Evolutionary conservation across 2,113 vertebrate genomes (phyloP).

Genomic region (Corvus cornix): DNA sequence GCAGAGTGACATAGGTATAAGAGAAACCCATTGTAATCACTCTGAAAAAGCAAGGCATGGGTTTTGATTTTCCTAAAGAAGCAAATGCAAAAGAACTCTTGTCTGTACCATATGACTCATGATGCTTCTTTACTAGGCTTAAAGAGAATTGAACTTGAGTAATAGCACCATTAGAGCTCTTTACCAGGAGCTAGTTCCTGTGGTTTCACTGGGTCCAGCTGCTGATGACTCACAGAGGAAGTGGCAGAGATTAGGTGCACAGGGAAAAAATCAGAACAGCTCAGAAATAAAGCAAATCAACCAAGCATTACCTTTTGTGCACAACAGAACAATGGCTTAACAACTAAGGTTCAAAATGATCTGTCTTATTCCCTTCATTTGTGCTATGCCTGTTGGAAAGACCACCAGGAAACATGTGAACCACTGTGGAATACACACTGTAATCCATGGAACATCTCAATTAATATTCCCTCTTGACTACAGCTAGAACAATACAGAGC

Average conservation of each 20-base stretch:
- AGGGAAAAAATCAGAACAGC: conserved; percentile 72
- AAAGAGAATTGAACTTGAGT: conserved; percentile 85
- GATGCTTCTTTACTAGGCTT: conserved; percentile 67
- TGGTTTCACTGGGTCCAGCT: conserved; percentile 82
- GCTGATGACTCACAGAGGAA: conserved; percentile 88
- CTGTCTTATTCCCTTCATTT: conserved; percentile 84
- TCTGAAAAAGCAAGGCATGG: conserved; percentile 45
- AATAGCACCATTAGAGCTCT: conserved; percentile 88
- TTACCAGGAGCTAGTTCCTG: conserved; percentile 83
- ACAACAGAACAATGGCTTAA: conserved; percentile 88
- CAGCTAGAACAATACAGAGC: conserved; percentile 88
- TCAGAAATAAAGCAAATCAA: conserved; percentile 90
- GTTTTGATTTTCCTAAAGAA: conserved; percentile 61
- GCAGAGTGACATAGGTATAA: neutral
- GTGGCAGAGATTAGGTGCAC: conserved; percentile 80
- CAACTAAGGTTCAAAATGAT: conserved; percentile 88
- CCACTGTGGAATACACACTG: conserved; percentile 80
- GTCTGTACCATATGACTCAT: conserved; percentile 59
- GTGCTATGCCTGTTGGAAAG: conserved; percentile 84
- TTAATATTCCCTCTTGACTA: conserved; percentile 85
- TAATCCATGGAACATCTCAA: conserved; percentile 90
- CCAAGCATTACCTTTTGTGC: conserved; percentile 97
- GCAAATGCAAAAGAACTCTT: conserved; percentile 69
- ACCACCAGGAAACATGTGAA: conserved; percentile 95
- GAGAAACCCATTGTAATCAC: conserved; percentile 30